These are phyloP conservation scores for Acronicta alni DNA, from an alignment of 2,888 invertebrate species.

Conservation along the genomic window DNA sequence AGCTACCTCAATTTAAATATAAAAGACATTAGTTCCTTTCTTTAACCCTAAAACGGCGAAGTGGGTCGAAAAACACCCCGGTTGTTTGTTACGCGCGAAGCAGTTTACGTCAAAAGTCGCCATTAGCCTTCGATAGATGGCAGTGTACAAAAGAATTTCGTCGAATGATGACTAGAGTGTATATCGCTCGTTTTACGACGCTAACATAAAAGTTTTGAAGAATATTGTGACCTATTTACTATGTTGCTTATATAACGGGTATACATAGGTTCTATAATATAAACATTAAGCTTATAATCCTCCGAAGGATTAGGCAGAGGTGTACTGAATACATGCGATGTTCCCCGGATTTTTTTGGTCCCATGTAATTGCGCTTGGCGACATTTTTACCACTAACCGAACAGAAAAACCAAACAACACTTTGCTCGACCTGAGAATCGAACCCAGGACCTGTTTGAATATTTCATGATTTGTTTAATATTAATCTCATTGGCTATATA, in stretches of 20 bases:
- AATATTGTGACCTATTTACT: conserved; percentile 71
- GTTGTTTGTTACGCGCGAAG: conserved; percentile 66
- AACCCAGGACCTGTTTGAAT: no score
- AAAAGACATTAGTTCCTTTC: conserved; percentile 42
- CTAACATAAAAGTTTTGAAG: conserved; percentile 69
- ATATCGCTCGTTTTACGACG: conserved; percentile 67
- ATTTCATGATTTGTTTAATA: no score
- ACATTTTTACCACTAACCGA: no score
- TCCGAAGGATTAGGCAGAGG: no score
- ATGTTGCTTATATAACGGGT: conserved; percentile 52
- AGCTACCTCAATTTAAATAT: conserved; percentile 23
- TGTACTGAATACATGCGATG: no score
- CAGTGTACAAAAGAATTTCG: conserved; percentile 74
- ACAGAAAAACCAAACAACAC: no score
- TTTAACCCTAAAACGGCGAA: conserved; percentile 71
- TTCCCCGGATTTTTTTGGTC: no score
- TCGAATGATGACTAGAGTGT: conserved; percentile 55
- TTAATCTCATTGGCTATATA: no score
- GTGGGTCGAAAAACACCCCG: conserved; percentile 78
- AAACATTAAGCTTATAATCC: background rate
- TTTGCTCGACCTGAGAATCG: no score
- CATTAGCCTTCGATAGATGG: conserved; percentile 84
- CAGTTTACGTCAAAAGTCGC: conserved; percentile 80
- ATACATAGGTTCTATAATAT: conserved; percentile 38
- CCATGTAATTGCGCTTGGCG: no score